Evolutionary conservation across 1,140 invertebrate species (phyloP), one percentile per base, ranked within the genome.

Genomic region (Nephila pilipes): DNA sequence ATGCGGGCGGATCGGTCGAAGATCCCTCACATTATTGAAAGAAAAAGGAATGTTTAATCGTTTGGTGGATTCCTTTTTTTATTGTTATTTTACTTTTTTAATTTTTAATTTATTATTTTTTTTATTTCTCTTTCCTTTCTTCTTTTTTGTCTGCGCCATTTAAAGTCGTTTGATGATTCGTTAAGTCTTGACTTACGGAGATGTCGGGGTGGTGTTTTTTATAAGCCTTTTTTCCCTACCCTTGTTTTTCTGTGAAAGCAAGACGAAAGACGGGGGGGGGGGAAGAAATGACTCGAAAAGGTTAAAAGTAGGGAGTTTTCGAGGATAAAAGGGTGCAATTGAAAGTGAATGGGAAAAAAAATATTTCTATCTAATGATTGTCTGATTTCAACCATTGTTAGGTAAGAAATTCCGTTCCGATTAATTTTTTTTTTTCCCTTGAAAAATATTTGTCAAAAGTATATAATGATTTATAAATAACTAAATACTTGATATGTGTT

Each of bases 1-100:
- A 93, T 85, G 83, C 65, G 83, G 91, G 91, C 85, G 91, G 91
- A 79, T 91, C 80, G 36, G 88, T 38, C 65, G 90, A 63, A 85
- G 80, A 91, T 85, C 90, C 90, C 79, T 81, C 29, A 38, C 55
- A 38, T 90, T 81, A 89, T 89, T 89, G 87, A 89, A 89, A 75
- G 65, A 75, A 75, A 89, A 65, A 79, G 85, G 57, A 87, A 81
- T 55, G 80, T 55, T 81, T 81, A 81, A 81, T 81, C 80, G 80
- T 81, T 81, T 81, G 38, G 46, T 46, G 46, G 22, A 25, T 16
- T 20, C 22, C 3, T 58, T 69, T 69, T 32, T 32, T n/a, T n/a
- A n/a, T n/a, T n/a, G n/a, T n/a, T n/a, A n/a, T n/a, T n/a, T n/a
- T n/a, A n/a, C n/a, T n/a, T n/a, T 75, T 32, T 32, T 75, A 29